Evolutionary conservation across 2,113 vertebrate genomes (phyloP).

Genomic region (Alligator mississippiensis): DNA sequence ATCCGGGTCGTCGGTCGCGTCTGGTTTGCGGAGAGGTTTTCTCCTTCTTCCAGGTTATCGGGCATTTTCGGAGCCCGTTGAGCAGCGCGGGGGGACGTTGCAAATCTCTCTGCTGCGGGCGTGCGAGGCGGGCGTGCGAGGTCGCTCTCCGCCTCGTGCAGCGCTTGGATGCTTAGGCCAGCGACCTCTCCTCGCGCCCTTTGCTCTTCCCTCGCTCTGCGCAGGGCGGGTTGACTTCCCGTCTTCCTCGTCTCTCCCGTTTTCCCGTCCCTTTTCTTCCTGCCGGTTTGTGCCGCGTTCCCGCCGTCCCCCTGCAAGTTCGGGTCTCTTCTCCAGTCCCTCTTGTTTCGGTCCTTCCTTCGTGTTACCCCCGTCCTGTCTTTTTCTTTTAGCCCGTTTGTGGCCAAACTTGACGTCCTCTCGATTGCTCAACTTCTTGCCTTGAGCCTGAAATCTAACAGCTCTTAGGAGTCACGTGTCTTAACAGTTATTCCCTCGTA

Average conservation of each 20-base stretch:
- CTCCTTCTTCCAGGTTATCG: background rate
- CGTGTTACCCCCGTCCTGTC: accelerated
- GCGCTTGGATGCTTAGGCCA: too few species aligned
- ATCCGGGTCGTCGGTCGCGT: background rate
- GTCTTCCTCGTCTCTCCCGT: background rate
- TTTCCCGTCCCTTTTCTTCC: background rate
- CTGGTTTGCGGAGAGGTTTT: background rate
- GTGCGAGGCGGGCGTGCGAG: background rate
- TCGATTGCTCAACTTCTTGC: conserved; percentile 12
- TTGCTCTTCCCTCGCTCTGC: background rate
- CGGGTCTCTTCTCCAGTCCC: background rate
- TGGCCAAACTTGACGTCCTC: background rate
- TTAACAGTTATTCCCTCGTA: background rate
- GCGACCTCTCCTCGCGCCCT: background rate
- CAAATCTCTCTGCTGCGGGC: background rate
- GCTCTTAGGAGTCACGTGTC: background rate
- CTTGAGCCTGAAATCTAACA: background rate
- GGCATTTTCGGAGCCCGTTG: background rate
- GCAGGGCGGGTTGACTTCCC: background rate
- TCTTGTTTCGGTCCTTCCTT: background rate
- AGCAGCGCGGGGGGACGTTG: background rate
- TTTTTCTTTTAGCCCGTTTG: background rate
- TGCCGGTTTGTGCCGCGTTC: too few species aligned
- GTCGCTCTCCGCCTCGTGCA: background rate
- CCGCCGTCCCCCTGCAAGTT: accelerated